Percentiles rank a stretch among this genome's conserved stretches.
Conservation (phyloP, 1,140 invertebrate genomes). For the Limonius californicus region DNA sequence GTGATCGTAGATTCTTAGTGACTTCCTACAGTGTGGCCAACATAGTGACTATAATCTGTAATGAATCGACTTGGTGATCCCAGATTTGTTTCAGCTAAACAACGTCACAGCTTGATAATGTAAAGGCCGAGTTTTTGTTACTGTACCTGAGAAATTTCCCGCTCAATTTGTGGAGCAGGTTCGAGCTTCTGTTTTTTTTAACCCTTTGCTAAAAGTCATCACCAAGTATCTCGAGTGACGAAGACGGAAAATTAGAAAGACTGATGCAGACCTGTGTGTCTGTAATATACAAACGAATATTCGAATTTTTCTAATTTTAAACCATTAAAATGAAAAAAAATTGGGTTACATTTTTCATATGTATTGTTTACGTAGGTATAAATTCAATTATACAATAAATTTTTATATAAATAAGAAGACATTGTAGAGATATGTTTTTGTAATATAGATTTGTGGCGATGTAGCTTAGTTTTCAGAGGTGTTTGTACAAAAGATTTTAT, state of each 20-base stretch:
- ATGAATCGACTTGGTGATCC: conserved; percentile 6
- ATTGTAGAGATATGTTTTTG: conserved; percentile 23
- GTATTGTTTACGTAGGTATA: conserved; percentile 19
- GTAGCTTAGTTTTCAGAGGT: conserved; percentile 19
- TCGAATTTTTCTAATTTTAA: conserved; percentile 20
- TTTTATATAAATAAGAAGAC: conserved; percentile 24
- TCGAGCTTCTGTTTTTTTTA: too few species aligned
- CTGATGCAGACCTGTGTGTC: conserved; percentile 24
- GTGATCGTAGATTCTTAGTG: conserved; percentile 37
- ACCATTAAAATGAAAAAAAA: not conserved
- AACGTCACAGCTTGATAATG: not conserved
- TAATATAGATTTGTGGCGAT: conserved; percentile 22
- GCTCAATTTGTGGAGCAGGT: too few species aligned
- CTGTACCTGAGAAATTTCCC: conserved; percentile 6
- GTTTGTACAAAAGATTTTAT: conserved; percentile 28
- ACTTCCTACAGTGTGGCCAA: conserved; percentile 32
- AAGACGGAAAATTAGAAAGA: conserved; percentile 24
- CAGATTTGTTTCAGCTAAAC: not conserved
- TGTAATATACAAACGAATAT: conserved; percentile 31
- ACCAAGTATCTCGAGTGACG: conserved; percentile 8
- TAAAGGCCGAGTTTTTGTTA: not conserved
- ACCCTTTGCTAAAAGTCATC: too few species aligned
- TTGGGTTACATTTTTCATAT: conserved; percentile 16
- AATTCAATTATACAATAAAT: conserved; percentile 26
- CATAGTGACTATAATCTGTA: conserved; percentile 19